A percentile compares a stretch with the other conserved stretches of the same genome.
phyloP scores from a whole-genome alignment of 2,113 vertebrate species.

The Trematocara stigmaticum region DNA sequence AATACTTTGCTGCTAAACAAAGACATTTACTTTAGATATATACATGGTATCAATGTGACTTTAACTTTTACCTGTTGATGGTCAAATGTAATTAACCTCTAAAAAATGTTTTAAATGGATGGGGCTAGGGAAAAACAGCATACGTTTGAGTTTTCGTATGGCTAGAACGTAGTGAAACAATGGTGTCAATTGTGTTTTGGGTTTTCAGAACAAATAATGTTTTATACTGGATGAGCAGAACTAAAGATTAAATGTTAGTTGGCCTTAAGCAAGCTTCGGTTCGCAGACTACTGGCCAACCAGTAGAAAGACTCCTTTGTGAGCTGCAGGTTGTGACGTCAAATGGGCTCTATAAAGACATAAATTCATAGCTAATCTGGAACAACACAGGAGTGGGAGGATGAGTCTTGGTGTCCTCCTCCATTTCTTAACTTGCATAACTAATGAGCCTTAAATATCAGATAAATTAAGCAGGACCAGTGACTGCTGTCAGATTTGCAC shows the following conservation, averaged over 20 bases:
- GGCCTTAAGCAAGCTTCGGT: slow-evolving; percentile 87
- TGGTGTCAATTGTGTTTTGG: slow-evolving; percentile 74
- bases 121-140: slow-evolving; percentile 10
- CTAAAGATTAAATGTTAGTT: slow-evolving; percentile 93
- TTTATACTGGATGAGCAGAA: slow-evolving; percentile 89
- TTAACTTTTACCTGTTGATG: neutral
- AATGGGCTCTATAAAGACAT: slow-evolving; percentile 76
- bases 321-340: slow-evolving; percentile 87
- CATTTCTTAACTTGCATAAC: slow-evolving; percentile 82
- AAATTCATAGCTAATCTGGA: slow-evolving; percentile 83
- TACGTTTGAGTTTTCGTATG: slow-evolving; percentile 57
- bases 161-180: slow-evolving; percentile 62
- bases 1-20: neutral
- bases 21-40: neutral
- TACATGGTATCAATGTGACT: neutral
- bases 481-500: slow-evolving; percentile 34
- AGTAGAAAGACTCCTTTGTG: slow-evolving; percentile 88
- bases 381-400: slow-evolving; percentile 74
- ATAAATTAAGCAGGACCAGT: slow-evolving; percentile 67
- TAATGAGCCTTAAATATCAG: slow-evolving; percentile 81
- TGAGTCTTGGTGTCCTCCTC: slow-evolving; percentile 72
- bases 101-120: neutral
- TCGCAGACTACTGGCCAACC: slow-evolving; percentile 83
- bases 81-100: neutral
- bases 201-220: slow-evolving; percentile 86